Evolutionary conservation across 1,140 invertebrate genomes (phyloP).

Genomic region (Tachypleus tridentatus): DNA sequence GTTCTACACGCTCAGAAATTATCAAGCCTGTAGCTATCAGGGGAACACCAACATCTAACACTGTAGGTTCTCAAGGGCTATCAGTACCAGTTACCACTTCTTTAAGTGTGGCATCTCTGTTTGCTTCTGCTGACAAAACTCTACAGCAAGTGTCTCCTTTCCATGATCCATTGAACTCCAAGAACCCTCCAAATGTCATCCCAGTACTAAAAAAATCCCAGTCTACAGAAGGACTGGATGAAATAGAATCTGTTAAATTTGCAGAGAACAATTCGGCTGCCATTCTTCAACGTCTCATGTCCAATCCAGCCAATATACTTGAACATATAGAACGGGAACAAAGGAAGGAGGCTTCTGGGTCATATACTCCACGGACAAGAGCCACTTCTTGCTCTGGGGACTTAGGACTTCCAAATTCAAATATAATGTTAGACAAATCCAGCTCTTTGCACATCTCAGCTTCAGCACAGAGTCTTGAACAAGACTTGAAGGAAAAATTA

Average conservation of each 20-base stretch:
- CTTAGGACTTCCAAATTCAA: background rate
- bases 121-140: constrained; percentile 9
- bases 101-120: too few relatives aligned
- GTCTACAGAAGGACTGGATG: constrained; percentile 11
- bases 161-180: background rate
- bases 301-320: constrained; percentile 62
- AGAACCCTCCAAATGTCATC: background rate
- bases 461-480: constrained; percentile 11
- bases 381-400: background rate
- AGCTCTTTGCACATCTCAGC: background rate
- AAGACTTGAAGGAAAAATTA: constrained; percentile 17
- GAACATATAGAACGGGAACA: constrained; percentile 82
- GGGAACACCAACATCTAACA: too few relatives aligned
- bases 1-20: too few relatives aligned
- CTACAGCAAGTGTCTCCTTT: constrained; percentile 12
- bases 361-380: background rate
- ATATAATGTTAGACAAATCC: background rate
- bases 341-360: constrained; percentile 2
- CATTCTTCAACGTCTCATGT: constrained; percentile 57
- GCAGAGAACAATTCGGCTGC: constrained; percentile 40
- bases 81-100: too few relatives aligned
- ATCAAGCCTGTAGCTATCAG: too few relatives aligned
- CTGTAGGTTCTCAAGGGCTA: too few relatives aligned
- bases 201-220: constrained; percentile 6
- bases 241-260: constrained; percentile 35